Conservation (phyloP, 2,113 vertebrate species). For the Puffinus mauretanicus region DNA sequence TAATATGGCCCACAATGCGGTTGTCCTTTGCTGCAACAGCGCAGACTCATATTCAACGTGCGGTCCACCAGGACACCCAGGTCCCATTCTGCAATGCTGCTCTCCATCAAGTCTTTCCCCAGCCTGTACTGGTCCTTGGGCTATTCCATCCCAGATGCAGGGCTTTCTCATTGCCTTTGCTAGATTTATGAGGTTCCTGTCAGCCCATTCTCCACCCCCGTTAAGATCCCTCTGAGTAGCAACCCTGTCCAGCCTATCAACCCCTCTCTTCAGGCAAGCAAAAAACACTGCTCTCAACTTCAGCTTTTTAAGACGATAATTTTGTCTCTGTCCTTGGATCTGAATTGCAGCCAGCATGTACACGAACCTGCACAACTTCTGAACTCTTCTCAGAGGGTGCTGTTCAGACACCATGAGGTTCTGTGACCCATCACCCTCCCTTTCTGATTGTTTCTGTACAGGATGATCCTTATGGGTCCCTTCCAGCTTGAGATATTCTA, state of each 20-base stretch:
- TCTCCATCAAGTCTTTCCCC: not conserved
- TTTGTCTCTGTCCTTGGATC: not conserved
- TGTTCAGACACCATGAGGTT: not conserved
- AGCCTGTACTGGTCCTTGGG: not conserved
- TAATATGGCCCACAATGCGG: accelerated
- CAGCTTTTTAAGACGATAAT: not conserved
- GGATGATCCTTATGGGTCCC: not conserved
- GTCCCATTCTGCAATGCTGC: not conserved
- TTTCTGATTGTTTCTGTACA: not conserved
- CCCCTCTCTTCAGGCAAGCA: not conserved
- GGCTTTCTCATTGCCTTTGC: not conserved
- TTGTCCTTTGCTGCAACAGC: not conserved
- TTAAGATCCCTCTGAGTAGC: not conserved
- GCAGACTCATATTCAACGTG: accelerated
- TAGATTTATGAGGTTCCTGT: not conserved
- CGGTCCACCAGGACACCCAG: not conserved
- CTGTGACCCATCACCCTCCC: not conserved
- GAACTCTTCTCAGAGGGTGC: not conserved
- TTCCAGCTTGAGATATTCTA: not conserved
- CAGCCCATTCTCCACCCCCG: not conserved
- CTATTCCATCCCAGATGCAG: not conserved
- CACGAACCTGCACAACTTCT: not conserved
- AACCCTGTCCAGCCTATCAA: too few relatives aligned
- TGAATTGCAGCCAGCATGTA: not conserved
- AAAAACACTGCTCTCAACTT: not conserved